Base-by-base conservation (phyloP, 2,113 vertebrate species). In the Madoqua kirkii region DNA sequence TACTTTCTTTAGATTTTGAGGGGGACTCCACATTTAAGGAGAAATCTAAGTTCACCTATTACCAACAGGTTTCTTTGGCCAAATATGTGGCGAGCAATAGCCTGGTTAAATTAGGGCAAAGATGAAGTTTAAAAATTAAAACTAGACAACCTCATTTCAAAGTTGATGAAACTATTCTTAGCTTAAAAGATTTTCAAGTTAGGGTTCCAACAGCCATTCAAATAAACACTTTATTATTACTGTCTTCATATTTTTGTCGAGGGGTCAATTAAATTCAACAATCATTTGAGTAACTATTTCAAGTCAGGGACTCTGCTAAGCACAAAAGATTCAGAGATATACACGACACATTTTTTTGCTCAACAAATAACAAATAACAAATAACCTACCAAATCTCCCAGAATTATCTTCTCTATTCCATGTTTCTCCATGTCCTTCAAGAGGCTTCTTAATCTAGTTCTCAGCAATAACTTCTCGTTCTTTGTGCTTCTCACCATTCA, bases 121-220 rank as follows among this genome's bases (percentile, higher is more conserved):
- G 9, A 31, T 67, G 45, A 76, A n/a, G 7, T 79, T 78, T 87
- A 96, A 93, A 96, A 71, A 54, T 60, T 82, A 85, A 93, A 96
- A 96, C 7, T 4, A 7, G 27, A 25, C 50, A 54, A 57, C 7
- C 45, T 81, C 45, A 59, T 52, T 90, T 87, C 23, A 50, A 86
- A 5, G 50, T 33, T 95, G 52, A 59, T 94, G n/a, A 87, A 93
- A 96, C 89, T 87, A 85, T 64, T 87, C 9, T 15, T 59, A 62
- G 48, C 14, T 86, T 91, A 91, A 94, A 94, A 55, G 45, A 50
- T 95, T 95, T 91, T 92, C 76, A 90, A 96, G 50, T 16, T 45
- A 95, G 50, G 19, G 36, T 64, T 40, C 64, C 29, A 95, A 62
- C 0, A 67, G 45, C 50, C 29, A 40, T 79, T 89, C 7, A 76